phyloP scores from a whole-genome alignment of 2,113 vertebrate genomes.

The Hydrochoerus hydrochaeris region DNA sequence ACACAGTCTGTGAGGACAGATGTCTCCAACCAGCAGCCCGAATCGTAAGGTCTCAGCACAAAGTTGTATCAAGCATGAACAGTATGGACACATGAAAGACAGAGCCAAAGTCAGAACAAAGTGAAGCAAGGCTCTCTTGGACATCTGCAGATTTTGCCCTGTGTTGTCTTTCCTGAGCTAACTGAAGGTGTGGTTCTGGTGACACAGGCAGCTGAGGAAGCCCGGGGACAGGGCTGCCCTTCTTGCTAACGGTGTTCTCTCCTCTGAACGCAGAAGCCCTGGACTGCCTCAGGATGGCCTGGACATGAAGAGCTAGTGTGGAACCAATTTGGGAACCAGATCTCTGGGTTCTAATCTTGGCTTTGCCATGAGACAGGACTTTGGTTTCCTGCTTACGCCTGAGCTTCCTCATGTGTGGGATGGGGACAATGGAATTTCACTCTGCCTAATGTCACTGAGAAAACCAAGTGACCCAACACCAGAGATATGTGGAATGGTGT shows the following conservation, averaged over 20 bases:
- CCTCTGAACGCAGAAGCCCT: no score
- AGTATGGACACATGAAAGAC: background rate
- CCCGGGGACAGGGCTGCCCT: background rate
- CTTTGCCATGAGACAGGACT: background rate
- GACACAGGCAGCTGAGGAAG: background rate
- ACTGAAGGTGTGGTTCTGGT: background rate
- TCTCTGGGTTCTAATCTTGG: background rate
- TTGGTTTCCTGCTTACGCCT: fast-evolving
- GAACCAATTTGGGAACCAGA: background rate
- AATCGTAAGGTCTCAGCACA: no score
- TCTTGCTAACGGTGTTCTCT: background rate
- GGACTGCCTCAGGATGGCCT: background rate
- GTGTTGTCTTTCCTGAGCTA: background rate
- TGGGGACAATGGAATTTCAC: fast-evolving
- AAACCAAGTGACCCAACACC: background rate
- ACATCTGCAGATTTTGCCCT: background rate
- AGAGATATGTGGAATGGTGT: background rate
- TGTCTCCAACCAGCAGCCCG: background rate
- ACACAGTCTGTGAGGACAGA: background rate
- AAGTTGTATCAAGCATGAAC: background rate
- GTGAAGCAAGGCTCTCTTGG: background rate
- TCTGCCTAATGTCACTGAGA: fast-evolving
- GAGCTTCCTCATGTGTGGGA: fast-evolving
- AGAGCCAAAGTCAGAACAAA: background rate
- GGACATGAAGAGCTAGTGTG: background rate